Conservation (phyloP, 2,888 invertebrate species). For the Plebejus argus region DNA sequence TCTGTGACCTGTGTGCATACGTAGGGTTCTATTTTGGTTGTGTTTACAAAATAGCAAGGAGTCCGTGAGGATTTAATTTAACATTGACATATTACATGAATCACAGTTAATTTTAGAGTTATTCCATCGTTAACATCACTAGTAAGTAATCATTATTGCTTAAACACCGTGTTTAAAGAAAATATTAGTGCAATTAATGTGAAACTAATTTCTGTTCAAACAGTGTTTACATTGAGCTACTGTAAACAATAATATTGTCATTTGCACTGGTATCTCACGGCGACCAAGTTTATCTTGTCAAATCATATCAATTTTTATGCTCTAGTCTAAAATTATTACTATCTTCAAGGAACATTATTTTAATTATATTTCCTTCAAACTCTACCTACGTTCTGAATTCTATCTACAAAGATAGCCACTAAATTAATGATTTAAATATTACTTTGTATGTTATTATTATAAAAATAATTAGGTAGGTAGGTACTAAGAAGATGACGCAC, state of each 20-base stretch:
- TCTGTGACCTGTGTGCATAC: constrained; percentile 46
- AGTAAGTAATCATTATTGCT: not conserved
- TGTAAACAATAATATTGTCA: not conserved
- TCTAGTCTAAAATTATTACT: too few relatives aligned
- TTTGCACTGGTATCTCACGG: not conserved
- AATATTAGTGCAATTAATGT: not conserved
- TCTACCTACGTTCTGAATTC: not conserved
- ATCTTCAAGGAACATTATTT: too few relatives aligned
- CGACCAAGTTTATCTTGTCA: not conserved
- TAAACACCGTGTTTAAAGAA: not conserved
- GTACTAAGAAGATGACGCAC: constrained; percentile 4
- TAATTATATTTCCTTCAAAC: not conserved
- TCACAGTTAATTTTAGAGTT: not conserved
- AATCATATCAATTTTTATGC: too few relatives aligned
- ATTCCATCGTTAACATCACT: not conserved
- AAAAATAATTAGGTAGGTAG: not conserved
- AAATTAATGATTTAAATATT: not conserved
- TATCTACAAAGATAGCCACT: not conserved
- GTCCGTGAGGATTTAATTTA: constrained; percentile 14
- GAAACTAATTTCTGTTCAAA: not conserved
- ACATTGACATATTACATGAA: constrained; percentile 19
- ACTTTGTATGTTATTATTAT: not conserved
- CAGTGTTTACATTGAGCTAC: not conserved
- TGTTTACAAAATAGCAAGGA: constrained; percentile 10
- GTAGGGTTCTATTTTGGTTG: constrained; percentile 66